Percentiles rank a stretch among this genome's conserved stretches.
Conservation (phyloP, 2,113 vertebrate genomes). For the Natator depressus region DNA sequence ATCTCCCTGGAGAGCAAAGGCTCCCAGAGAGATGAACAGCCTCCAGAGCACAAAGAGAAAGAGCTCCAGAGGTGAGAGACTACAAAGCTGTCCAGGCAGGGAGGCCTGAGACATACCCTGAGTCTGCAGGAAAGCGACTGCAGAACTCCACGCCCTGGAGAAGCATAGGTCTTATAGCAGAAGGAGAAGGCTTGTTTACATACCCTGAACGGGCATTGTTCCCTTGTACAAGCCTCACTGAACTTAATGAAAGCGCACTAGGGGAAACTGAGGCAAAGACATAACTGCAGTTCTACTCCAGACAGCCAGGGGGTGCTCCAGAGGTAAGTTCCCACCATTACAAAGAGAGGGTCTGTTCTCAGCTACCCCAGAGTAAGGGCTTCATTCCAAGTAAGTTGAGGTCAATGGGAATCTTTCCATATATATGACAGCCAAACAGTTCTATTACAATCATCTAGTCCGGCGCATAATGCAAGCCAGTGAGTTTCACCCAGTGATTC, state of each 20-base stretch:
- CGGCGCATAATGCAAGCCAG: background rate
- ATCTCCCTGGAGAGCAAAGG: background rate
- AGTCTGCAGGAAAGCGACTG: background rate
- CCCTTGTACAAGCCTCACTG: background rate
- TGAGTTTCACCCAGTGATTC: background rate
- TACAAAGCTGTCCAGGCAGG: background rate
- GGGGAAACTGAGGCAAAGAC: background rate
- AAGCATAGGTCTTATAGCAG: background rate
- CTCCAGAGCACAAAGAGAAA: background rate
- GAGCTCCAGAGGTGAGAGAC: background rate
- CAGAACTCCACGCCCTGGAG: background rate
- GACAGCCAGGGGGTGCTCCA: background rate
- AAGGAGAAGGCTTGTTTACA: background rate
- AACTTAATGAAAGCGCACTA: background rate
- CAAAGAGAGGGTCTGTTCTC: background rate
- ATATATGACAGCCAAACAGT: background rate
- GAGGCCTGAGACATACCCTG: background rate
- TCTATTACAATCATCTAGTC: background rate
- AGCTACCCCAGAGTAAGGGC: background rate
- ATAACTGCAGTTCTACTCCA: background rate
- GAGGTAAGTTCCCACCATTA: background rate
- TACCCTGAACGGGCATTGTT: background rate
- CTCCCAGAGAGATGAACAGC: background rate
- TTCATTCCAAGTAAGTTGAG: background rate
- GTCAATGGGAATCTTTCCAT: background rate